phyloP scores from a whole-genome alignment of 2,113 vertebrate species.

The Emydura subglobosa region DNA sequence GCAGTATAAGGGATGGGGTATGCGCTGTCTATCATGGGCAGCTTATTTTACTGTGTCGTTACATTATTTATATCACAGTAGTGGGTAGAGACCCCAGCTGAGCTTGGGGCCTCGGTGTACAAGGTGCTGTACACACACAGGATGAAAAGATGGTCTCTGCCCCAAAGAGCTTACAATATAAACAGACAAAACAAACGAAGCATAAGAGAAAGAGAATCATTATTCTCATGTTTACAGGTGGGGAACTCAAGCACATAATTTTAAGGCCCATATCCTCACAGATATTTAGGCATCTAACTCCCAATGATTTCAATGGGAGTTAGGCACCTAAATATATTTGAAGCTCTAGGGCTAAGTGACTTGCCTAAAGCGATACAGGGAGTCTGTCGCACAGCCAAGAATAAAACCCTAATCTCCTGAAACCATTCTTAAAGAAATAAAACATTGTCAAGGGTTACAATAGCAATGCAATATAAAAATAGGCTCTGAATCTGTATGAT shows the following conservation, averaged over 20 bases:
- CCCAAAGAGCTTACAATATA: background rate
- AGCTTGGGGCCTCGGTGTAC: background rate
- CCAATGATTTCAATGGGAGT: background rate
- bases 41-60: background rate
- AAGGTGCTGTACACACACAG: background rate
- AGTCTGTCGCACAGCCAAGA: background rate
- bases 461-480: fast-evolving
- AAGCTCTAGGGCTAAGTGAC: background rate
- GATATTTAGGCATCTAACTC: background rate
- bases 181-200: background rate
- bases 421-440: fast-evolving
- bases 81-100: background rate
- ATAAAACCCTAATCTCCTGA: background rate
- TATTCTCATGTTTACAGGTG: background rate
- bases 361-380: background rate
- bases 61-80: background rate
- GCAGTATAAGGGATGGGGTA: too few species aligned
- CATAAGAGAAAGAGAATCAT: background rate
- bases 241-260: background rate
- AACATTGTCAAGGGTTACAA: background rate
- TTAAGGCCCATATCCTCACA: background rate
- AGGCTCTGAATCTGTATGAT: background rate
- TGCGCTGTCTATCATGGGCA: background rate
- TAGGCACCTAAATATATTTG: background rate
- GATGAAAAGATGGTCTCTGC: background rate